Evolutionary conservation across 2,797 vertebrate genomes (phyloP).

Genomic region (Tinamus major): DNA sequence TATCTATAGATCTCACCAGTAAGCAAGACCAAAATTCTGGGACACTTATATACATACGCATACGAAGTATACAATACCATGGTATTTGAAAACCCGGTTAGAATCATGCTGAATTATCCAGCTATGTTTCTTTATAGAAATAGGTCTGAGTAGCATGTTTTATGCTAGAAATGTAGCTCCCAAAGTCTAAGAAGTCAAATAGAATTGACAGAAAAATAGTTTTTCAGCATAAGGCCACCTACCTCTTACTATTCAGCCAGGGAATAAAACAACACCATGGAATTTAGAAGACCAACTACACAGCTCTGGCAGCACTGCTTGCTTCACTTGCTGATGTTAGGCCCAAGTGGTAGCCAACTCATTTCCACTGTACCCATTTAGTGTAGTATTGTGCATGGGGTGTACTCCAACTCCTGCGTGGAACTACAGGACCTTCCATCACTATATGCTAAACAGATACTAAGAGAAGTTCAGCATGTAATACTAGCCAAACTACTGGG

Average conservation of each 20-base stretch:
- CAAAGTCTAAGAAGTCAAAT: background rate
- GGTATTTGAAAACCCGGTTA: background rate
- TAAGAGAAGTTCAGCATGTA: background rate
- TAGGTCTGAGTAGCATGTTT: background rate
- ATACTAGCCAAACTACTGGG: background rate
- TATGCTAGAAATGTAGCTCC: background rate
- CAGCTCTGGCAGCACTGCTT: background rate
- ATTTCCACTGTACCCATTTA: background rate
- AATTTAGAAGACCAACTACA: background rate
- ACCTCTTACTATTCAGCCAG: background rate
- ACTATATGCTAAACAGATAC: background rate
- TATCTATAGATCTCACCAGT: background rate
- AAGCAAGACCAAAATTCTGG: background rate
- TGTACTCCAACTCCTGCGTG: background rate
- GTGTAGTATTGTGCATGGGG: background rate
- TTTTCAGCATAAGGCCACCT: background rate
- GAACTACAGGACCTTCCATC: background rate
- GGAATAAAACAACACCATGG: background rate
- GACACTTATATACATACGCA: background rate
- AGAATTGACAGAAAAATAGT: background rate
- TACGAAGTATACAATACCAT: background rate
- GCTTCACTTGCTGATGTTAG: background rate
- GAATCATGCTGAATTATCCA: background rate
- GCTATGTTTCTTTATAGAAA: background rate
- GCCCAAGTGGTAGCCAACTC: background rate